phyloP scores from a whole-genome alignment of 2,888 invertebrate genomes.

The Pinctada fucata region DNA sequence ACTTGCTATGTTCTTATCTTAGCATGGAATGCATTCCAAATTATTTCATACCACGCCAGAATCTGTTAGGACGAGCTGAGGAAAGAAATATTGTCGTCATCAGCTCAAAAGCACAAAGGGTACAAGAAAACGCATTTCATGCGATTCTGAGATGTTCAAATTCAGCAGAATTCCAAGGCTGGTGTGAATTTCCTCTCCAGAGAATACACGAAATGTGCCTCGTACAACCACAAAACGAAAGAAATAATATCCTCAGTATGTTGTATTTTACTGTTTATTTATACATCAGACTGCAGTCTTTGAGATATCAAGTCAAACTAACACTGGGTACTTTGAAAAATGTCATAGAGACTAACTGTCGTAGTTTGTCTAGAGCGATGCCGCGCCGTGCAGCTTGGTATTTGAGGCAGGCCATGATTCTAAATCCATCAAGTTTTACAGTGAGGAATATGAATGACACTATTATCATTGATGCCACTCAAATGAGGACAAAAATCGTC shows the following conservation, averaged over 20 bases:
- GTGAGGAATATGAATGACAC: not conserved
- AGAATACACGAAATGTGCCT: not conserved
- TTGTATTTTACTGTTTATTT: slow-evolving; percentile 17
- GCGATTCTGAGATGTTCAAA: not conserved
- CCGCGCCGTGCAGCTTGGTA: slow-evolving; percentile 15
- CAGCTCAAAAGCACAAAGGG: not conserved
- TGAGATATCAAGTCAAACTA: not conserved
- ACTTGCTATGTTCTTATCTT: slow-evolving; percentile 7
- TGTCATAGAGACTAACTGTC: too few species aligned
- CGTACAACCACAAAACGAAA: not conserved
- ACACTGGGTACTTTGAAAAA: not conserved
- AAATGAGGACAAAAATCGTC: slow-evolving; percentile 4
- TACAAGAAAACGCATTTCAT: not conserved
- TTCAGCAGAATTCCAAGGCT: slow-evolving; percentile 2
- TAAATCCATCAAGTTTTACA: not conserved
- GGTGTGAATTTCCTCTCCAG: not conserved
- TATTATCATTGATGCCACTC: not conserved
- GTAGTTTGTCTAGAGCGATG: not conserved
- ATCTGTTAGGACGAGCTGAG: slow-evolving; percentile 13
- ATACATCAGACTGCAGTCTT: not conserved
- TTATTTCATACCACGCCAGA: slow-evolving; percentile 13
- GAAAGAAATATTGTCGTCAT: not conserved
- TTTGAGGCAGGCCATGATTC: not conserved
- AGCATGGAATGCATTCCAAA: not conserved
- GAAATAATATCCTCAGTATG: not conserved